Evolutionary conservation across 2,113 vertebrate species (phyloP), one percentile per base, ranked within the genome.

Genomic region (Coreoperca whiteheadi): DNA sequence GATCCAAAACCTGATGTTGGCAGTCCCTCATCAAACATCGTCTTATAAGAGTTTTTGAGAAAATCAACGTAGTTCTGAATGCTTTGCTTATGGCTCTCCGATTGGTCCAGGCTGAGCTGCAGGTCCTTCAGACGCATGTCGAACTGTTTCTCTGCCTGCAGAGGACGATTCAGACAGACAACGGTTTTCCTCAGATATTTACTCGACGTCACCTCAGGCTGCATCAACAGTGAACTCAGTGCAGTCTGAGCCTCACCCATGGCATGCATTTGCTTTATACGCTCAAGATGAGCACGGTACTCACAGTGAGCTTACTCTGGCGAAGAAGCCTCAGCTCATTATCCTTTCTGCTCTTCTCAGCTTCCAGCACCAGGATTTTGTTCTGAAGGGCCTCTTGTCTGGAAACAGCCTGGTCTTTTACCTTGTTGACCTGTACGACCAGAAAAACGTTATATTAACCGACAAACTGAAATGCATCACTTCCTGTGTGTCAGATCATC

Each of bases 31-130:
- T 95, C 96, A 90, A 98, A 98, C 93, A 97, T 96, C 1, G 95
- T 93, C 65, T 93, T 56, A 51, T 97, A 99, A 7, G 96, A 95
- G 43, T 94, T 95, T 94, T 97, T 97, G 61, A 98, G 95, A 92
- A 98, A 97, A 48, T 95, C 95, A 0, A 98, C 89, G 2, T 98
- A 97, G 92, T 96, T 97, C 93, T 96, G 96, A 69, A 98, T 96
- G 89, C 96, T 97, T 53, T 95, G 96, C 50, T 96, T 97, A 87
- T 95, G 94, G 89, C 93, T 97, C 88, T 98, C 96, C 1, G 96
- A 96, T 89, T 96, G 96, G 90, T 97, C 96, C 72, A 98, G 92
- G 53, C 89, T 96, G 66, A 97, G 94, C 88, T 97, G 96, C 82
- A 98, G 83, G 88, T 98, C 96, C 84, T 96, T 97, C 85, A 98